Conservation (phyloP, 2,113 vertebrate species). For the Epinephelus fuscoguttatus region DNA sequence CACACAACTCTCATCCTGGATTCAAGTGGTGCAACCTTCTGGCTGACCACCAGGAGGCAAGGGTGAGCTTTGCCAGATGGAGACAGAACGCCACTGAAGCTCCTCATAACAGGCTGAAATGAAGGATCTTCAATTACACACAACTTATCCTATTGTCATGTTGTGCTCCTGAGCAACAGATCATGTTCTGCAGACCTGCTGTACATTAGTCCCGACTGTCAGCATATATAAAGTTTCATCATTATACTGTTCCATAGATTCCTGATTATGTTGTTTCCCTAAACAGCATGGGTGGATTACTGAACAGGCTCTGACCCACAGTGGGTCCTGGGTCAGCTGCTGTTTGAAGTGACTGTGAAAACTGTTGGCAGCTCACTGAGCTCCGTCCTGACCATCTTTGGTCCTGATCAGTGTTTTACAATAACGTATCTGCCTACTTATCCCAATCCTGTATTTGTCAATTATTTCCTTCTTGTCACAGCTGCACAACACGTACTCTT, state of each 20-base stretch:
- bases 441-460: not conserved
- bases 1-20: conserved; percentile 13
- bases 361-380: not conserved
- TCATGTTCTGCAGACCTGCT: conserved; percentile 54
- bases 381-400: not conserved
- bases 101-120: conserved; percentile 39
- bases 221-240: conserved; percentile 42
- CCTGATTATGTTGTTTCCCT: not conserved
- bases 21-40: conserved; percentile 25
- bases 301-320: not conserved
- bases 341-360: not conserved
- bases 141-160: conserved; percentile 64
- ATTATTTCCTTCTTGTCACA: not conserved
- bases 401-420: not conserved
- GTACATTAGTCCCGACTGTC: conserved; percentile 48
- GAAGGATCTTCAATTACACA: conserved; percentile 72
- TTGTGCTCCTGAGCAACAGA: conserved; percentile 59
- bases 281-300: not conserved
- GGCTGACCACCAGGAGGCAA: conserved; percentile 89
- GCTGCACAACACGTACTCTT: not conserved
- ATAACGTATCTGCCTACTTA: not conserved
- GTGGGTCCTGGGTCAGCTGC: not conserved
- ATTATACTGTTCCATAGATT: conserved; percentile 18
- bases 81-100: conserved; percentile 3
- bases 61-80: conserved; percentile 82